Conservation (phyloP, 2,888 invertebrate genomes). For the Hylaea fasciaria region DNA sequence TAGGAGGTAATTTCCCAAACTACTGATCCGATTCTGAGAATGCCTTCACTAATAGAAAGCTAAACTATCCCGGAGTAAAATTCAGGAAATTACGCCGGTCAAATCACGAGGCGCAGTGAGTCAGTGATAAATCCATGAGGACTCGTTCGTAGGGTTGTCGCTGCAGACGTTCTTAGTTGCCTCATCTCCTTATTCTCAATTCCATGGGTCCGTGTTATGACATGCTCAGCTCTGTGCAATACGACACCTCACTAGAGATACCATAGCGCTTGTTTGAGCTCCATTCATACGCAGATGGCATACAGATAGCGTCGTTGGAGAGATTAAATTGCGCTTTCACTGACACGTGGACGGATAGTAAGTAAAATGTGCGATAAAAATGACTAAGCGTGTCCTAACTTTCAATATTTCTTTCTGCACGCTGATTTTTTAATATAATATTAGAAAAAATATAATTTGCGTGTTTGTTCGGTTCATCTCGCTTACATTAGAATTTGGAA, state of each 20-base stretch:
- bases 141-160: too few species aligned
- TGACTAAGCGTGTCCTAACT: not conserved
- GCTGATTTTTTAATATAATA: too few species aligned
- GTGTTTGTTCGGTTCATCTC: too few species aligned
- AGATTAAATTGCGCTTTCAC: slow-evolving; percentile 61
- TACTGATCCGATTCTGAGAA: too few species aligned
- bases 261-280: slow-evolving; percentile 61
- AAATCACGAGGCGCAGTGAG: too few species aligned
- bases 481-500: too few species aligned
- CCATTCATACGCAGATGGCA: slow-evolving; percentile 69
- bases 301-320: slow-evolving; percentile 66
- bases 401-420: not conserved
- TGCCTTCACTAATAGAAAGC: too few species aligned
- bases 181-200: slow-evolving; percentile 22
- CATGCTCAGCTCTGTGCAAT: slow-evolving; percentile 36
- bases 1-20: too few species aligned
- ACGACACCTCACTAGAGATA: slow-evolving; percentile 68
- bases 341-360: not conserved
- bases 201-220: slow-evolving; percentile 31
- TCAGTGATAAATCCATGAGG: too few species aligned
- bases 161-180: not conserved
- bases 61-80: too few species aligned
- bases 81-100: too few species aligned
- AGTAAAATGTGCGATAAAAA: not conserved
- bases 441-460: too few species aligned